Evolutionary conservation across 2,113 vertebrate species (phyloP).

Genomic region (Lynx canadensis): DNA sequence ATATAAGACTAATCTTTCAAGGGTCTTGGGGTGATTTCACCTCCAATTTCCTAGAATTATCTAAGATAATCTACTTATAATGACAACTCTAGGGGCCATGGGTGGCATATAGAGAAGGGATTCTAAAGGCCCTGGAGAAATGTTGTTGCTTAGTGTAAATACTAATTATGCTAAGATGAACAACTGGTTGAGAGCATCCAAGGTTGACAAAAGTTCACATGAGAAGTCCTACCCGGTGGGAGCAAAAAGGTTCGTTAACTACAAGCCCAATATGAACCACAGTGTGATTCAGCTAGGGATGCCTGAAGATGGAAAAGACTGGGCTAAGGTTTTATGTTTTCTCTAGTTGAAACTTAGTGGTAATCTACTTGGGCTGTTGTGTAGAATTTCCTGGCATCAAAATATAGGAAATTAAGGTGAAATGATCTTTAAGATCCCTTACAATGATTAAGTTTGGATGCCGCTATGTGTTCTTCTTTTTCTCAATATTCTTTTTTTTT

Average conservation of each 20-base stretch:
- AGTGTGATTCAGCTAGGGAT: background rate
- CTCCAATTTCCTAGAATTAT: constrained; percentile 9
- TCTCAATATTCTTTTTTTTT: background rate
- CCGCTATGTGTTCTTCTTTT: background rate
- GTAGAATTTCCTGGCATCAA: background rate
- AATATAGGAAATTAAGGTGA: background rate
- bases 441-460: background rate
- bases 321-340: background rate
- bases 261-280: background rate
- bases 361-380: background rate
- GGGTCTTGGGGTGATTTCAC: constrained; percentile 1
- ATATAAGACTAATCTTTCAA: background rate
- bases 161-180: background rate
- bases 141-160: background rate
- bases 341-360: background rate
- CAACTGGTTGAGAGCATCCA: background rate
- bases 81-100: background rate
- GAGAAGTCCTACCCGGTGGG: background rate
- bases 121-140: constrained; percentile 3
- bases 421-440: background rate
- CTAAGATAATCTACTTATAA: constrained; percentile 31
- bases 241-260: background rate
- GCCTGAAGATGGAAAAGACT: background rate
- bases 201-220: background rate
- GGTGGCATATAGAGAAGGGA: background rate